Conservation (phyloP, 2,888 invertebrate species). For the Meandrusa payeni region DNA sequence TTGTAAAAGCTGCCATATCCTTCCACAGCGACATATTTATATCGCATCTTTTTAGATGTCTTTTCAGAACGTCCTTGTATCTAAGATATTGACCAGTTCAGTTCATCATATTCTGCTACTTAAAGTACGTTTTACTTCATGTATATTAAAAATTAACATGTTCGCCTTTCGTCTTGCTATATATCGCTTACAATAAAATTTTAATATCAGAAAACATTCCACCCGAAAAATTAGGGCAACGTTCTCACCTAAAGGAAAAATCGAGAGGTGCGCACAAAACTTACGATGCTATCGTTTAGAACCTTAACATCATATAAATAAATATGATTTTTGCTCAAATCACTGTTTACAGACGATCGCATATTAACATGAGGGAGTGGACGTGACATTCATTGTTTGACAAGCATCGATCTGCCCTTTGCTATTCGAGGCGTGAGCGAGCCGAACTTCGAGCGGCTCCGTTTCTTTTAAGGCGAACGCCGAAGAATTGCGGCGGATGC, state of each 20-base stretch:
- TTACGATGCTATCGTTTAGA: constrained; percentile 29
- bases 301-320: constrained; percentile 31
- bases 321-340: constrained; percentile 26
- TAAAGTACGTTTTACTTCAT: no score
- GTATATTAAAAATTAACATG: neutral
- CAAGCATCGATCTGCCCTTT: constrained; percentile 80
- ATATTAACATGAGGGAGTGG: constrained; percentile 72
- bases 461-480: constrained; percentile 17
- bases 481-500: constrained; percentile 4
- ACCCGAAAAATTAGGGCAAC: constrained; percentile 66
- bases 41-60: no score
- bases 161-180: neutral
- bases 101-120: no score
- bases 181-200: constrained; percentile 35
- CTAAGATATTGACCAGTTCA: no score
- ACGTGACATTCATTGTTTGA: constrained; percentile 81
- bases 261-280: constrained; percentile 45
- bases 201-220: constrained; percentile 62
- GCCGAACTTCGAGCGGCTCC: constrained; percentile 55
- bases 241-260: constrained; percentile 75
- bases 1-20: no score
- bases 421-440: constrained; percentile 70
- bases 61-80: no score
- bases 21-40: no score
- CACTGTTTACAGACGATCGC: constrained; percentile 11